Base-by-base conservation (phyloP, 1,140 invertebrate species). In the Apolygus lucorum region DNA sequence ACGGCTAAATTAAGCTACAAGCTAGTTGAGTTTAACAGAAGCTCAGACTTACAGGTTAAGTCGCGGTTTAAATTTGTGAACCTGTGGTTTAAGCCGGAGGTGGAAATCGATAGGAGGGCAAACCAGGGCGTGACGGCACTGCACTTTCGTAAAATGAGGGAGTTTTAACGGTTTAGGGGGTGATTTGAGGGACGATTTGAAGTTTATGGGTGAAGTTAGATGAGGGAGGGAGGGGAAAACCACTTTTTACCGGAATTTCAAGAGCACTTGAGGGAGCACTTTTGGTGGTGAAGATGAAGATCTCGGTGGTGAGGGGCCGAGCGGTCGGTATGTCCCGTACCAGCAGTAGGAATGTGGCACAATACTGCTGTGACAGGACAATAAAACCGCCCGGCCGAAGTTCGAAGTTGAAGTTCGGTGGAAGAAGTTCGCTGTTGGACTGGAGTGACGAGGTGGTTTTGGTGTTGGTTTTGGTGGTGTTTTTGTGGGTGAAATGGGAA, bases 361-460 rank as follows among this genome's bases (percentile, higher is more conserved):
- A 84, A 84, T 92, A 92, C 90, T 92, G 90, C 90, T 92, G 90
- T 92, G 90, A 91, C 90, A 91, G 88, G 90, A 92, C 90, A 92
- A 92, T 92, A 92, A 92, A 85, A 88, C 82, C 84, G 87, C 81
- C 79, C 74, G 76, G 75, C 78, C 74, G 74, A 71, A 64, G 73
- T 29, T n/a, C 13, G n/a, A 17, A 26, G 26, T 25, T 27, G 13
- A 75, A 73, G 74, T 68, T 25, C 34, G 28, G 2, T 29, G 8
- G 28, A 22, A 2, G 27, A 27, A 8, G 27, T 13, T 25, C 28
- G 21, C 11, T 28, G 21, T 29, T 26, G 52, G 28, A 27, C 25
- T 17, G 21, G 0, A 2, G 59, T 26, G 59, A 25, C 1, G 59
- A n/a, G n/a, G n/a, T n/a, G n/a, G n/a, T n/a, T n/a, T n/a, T n/a